A percentile compares a stretch with the other conserved stretches of the same genome.
Evolutionary conservation across 2,888 invertebrate genomes (phyloP).

Genomic region (Deilephila porcellus): DNA sequence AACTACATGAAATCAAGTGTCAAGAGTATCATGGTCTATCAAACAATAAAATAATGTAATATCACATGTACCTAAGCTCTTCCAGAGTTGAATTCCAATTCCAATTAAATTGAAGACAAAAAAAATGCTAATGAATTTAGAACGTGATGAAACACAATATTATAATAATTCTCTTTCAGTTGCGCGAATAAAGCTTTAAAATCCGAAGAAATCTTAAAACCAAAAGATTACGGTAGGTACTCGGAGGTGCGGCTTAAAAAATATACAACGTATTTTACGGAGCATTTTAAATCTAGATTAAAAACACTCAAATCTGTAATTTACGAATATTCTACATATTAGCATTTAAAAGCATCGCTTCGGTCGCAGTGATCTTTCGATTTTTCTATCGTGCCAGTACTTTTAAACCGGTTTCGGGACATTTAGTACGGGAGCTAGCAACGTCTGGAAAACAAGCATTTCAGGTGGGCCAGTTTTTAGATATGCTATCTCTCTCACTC

Average conservation of each 20-base stretch:
- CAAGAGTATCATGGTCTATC: too few species aligned
- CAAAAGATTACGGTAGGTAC: slow-evolving; percentile 18
- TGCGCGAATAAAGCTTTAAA: slow-evolving; percentile 3
- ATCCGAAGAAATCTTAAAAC: slow-evolving; percentile 12
- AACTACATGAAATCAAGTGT: too few species aligned
- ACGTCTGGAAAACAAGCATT: too few species aligned
- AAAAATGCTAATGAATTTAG: not conserved
- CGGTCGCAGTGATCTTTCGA: not conserved
- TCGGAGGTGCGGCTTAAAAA: slow-evolving; percentile 4
- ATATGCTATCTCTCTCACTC: too few species aligned
- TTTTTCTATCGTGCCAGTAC: slow-evolving; percentile 7
- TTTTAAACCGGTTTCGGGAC: slow-evolving; percentile 11
- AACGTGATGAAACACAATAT: slow-evolving; percentile 12
- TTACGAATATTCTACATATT: not conserved
- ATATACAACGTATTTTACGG: not conserved
- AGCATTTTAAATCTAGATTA: slow-evolving; percentile 8
- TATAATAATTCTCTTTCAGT: not conserved
- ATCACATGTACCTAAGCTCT: too few species aligned
- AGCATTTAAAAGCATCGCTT: not conserved
- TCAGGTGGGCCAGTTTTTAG: too few species aligned
- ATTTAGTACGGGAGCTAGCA: too few species aligned
- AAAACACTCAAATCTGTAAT: not conserved
- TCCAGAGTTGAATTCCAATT: too few species aligned
- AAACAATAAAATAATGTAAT: too few species aligned
- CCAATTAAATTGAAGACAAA: too few species aligned